Evolutionary conservation across 2,797 vertebrate genomes (phyloP), one percentile per base, ranked within the genome.

Genomic region (Siniperca obscura): DNA sequence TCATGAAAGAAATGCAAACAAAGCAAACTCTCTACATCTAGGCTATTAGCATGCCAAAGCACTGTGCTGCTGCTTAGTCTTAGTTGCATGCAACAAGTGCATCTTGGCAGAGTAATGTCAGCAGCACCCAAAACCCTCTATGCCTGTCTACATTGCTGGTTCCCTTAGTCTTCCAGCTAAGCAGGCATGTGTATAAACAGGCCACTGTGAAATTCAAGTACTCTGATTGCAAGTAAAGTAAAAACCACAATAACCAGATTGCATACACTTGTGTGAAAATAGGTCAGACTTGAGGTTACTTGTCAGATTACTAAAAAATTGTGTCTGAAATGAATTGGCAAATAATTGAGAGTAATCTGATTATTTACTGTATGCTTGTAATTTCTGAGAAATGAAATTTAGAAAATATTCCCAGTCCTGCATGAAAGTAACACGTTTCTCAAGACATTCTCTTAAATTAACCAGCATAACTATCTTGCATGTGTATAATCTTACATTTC

Each of bases 81-180:
- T 78, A 74, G 74, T 57, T 80, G 60, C 57, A 65, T 61, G 65
- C 77, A 78, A 87, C 83, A 87, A 85, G 87, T 83, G 76, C 82
- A 66, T 78, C 68, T 84, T 87, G 80, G 86, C 87, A 90, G 69
- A 81, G 56, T 59, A 38, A 50, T 19, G 69, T 72, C 83, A 76
- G 66, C 70, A 53, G 65, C 74, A 81, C 84, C 77, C 87, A 85
- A 80, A 86, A 78, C 53, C 69, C 30, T 80, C 71, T 59, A 72
- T 78, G 86, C 52, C 72, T 5, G 30, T 75, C 79, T 53, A 19
- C 73, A 44, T 48, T 71, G 71, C 55, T 83, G 74, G 34, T 80
- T 83, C 71, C 71, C 74, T 80, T 85, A 56, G 75, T 88, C 81
- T 52, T 81, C 52, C 59, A 80, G 81, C 74, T 71, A 48, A 56